phyloP scores from a whole-genome alignment of 2,113 vertebrate species.

The Nettapus auritus region DNA sequence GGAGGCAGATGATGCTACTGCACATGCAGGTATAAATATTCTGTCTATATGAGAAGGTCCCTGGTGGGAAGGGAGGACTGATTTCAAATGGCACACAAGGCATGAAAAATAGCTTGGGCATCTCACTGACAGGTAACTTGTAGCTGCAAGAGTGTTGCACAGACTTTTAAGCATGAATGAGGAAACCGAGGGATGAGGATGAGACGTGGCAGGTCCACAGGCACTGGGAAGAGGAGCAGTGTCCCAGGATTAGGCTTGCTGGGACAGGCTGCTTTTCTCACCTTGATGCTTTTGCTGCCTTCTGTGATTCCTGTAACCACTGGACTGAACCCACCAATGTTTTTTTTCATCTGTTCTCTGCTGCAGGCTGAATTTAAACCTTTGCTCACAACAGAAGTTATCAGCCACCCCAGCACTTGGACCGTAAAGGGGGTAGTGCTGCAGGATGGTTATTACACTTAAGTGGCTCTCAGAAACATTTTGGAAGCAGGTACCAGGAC shows the following conservation, averaged over 20 bases:
- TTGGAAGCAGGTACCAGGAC: background rate
- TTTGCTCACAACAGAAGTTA: background rate
- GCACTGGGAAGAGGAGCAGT: background rate
- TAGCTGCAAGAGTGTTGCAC: accelerated
- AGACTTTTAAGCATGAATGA: background rate
- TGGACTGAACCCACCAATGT: background rate
- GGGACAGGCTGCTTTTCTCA: background rate
- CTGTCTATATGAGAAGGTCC: background rate
- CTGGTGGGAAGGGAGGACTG: background rate
- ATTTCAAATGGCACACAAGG: background rate
- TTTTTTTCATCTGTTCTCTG: background rate
- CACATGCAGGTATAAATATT: background rate
- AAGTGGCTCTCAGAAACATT: background rate
- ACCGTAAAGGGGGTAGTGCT: background rate
- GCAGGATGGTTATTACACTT: background rate
- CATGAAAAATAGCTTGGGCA: background rate
- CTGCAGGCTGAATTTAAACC: background rate
- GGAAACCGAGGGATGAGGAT: background rate
- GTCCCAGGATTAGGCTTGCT: background rate
- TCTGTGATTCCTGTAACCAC: background rate
- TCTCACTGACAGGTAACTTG: background rate
- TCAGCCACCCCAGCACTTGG: accelerated
- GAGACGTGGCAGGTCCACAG: background rate
- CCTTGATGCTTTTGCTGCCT: background rate
- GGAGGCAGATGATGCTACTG: background rate